phyloP scores from a whole-genome alignment of 1,140 invertebrate genomes.

The Pissodes strobi region DNA sequence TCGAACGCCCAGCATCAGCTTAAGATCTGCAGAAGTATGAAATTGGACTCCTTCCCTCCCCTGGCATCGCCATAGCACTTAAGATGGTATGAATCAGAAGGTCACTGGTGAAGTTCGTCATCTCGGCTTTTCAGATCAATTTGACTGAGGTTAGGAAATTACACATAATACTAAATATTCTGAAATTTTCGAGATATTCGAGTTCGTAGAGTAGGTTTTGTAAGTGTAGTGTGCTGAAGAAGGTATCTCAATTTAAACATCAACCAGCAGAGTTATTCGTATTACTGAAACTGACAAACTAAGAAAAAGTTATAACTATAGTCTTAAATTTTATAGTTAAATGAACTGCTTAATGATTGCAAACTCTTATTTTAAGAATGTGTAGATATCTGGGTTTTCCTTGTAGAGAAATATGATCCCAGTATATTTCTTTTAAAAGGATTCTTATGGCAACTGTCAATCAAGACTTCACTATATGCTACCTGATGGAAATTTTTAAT shows the following conservation, averaged over 20 bases:
- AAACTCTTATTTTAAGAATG: constrained; percentile 11
- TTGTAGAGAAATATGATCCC: constrained; percentile 15
- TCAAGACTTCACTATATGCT: constrained; percentile 13
- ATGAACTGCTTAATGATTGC: constrained; percentile 29
- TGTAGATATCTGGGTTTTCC: not conserved
- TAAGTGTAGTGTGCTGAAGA: constrained; percentile 56
- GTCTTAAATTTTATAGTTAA: constrained; percentile 33
- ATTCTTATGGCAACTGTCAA: not conserved
- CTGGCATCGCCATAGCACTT: constrained; percentile 50
- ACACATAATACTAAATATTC: constrained; percentile 2
- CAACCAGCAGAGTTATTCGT: constrained; percentile 53
- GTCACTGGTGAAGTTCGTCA: constrained; percentile 25
- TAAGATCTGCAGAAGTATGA: constrained; percentile 81
- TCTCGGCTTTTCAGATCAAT: constrained; percentile 26
- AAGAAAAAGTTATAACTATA: constrained; percentile 32
- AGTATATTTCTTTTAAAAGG: constrained; percentile 2
- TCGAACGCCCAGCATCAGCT: constrained; percentile 79
- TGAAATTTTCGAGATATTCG: constrained; percentile 23
- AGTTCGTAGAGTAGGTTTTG: constrained; percentile 48
- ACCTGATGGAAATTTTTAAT: constrained; percentile 1
- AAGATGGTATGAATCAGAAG: constrained; percentile 25
- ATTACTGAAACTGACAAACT: constrained; percentile 27
- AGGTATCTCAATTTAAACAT: constrained; percentile 52
- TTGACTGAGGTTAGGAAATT: constrained; percentile 11
- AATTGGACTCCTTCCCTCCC: constrained; percentile 65